Evolutionary conservation across 2,113 vertebrate genomes (phyloP), one percentile per base, ranked within the genome.

Genomic region (Serilophus lunatus): DNA sequence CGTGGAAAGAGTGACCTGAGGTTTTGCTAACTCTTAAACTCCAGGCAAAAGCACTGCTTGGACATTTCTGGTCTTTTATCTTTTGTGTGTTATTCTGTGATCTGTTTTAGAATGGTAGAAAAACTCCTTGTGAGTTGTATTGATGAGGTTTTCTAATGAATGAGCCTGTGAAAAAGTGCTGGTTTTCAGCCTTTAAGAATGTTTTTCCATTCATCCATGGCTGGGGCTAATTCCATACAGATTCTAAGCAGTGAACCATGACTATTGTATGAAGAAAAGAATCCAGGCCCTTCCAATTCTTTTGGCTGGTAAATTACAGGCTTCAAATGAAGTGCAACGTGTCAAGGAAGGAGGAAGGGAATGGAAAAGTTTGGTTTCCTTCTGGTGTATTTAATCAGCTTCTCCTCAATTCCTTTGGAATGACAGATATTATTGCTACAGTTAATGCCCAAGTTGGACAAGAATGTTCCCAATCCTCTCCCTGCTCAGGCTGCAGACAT

Each of bases 341-440:
- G 92, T 92, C 85, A 90, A 90, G 90, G 94, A 93, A 96, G 72
- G 90, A 94, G 81, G 49, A 89, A 82, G 51, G 68, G 66, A 94
- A 90, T 75, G 92, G 95, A 94, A n/a, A 96, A 95, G 45, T 90
- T 95, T 94, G 90, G 78, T 93, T 96, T 96, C 79, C 82, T 94
- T 95, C 87, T 96, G 75, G 79, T 92, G 56, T 7, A 1, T 89
- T 97, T 92, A 90, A 93, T 94, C 87, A 83, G 92, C 76, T 93
- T 93, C 80, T 88, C 82, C 80, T 94, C 66, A 40, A 80, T 77
- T 96, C 50, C 74, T 54, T 82, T 95, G 80, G 81, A 93, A 95
- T 81, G 87, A 60, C 54, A 83, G 56, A 66, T 76, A 29, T 88
- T 82, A 86, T 87, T 88, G 49, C 59, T 80, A 13, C 50, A 80